These are phyloP conservation scores for Sebastes kiyomatsui DNA, from an alignment of 2,797 vertebrate genomes.

Conservation along the genomic window DNA sequence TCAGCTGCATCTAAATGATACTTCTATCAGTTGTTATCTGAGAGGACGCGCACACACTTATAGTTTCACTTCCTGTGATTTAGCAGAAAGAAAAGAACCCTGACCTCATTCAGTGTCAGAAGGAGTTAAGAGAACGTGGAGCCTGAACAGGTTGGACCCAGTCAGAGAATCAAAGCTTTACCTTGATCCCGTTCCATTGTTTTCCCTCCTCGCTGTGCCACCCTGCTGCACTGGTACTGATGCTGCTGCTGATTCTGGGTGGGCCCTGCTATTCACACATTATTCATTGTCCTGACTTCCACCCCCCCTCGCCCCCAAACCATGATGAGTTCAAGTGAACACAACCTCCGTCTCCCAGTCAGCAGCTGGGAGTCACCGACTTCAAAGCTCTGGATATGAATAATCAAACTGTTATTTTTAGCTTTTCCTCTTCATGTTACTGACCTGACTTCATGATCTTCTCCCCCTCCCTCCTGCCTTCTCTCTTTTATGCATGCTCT, in stretches of 20 bases:
- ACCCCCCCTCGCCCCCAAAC: background rate
- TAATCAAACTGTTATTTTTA: slow-evolving; percentile 74
- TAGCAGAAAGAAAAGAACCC: background rate
- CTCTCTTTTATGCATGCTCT: background rate
- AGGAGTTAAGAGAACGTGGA: background rate
- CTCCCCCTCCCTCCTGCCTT: background rate
- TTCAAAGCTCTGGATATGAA: slow-evolving; percentile 67
- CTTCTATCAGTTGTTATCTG: background rate
- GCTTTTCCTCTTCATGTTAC: slow-evolving; percentile 56
- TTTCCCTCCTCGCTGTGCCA: slow-evolving; percentile 32
- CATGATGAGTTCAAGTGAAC: slow-evolving; percentile 41
- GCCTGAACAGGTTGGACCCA: background rate
- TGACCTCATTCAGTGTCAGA: background rate
- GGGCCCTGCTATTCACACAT: slow-evolving; percentile 34
- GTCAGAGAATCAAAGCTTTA: slow-evolving; percentile 22
- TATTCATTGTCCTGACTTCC: slow-evolving; percentile 37
- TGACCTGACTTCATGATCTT: slow-evolving; percentile 59
- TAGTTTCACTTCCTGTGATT: background rate
- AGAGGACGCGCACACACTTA: background rate
- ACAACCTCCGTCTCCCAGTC: slow-evolving; percentile 48
- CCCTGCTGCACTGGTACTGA: slow-evolving; percentile 11
- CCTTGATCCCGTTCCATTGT: slow-evolving; percentile 25
- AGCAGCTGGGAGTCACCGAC: slow-evolving; percentile 54
- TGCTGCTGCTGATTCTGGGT: slow-evolving; percentile 17
- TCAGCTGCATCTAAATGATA: slow-evolving; percentile 25